Conservation (phyloP, 2,797 vertebrate genomes). For the Danio albolineatus region DNA sequence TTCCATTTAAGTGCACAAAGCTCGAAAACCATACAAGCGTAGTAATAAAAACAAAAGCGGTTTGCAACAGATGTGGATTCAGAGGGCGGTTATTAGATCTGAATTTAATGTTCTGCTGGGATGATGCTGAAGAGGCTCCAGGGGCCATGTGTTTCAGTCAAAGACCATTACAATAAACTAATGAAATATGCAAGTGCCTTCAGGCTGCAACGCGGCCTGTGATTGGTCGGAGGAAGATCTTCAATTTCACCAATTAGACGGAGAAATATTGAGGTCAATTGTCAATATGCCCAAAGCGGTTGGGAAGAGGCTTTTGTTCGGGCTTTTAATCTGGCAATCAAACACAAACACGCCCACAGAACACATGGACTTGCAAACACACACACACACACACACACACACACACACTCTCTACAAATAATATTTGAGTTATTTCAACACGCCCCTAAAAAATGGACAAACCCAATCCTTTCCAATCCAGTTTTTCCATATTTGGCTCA, state of each 20-base stretch:
- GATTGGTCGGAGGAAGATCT: constrained; percentile 43
- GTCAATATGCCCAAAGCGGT: constrained; percentile 14
- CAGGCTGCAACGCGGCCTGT: constrained; percentile 39
- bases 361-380: not conserved
- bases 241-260: constrained; percentile 5
- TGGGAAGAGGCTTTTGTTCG: constrained; percentile 21
- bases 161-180: constrained; percentile 59
- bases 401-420: not conserved
- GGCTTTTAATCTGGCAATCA: not conserved
- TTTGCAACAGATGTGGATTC: constrained; percentile 61
- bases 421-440: too few relatives aligned
- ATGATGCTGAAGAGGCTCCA: constrained; percentile 46
- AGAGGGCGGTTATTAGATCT: constrained; percentile 55
- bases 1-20: not conserved
- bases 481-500: too few relatives aligned
- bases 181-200: constrained; percentile 67
- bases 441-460: too few relatives aligned
- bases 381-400: constrained; percentile 10
- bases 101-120: constrained; percentile 33
- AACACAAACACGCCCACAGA: constrained; percentile 2
- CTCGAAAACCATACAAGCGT: not conserved
- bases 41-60: constrained; percentile 46
- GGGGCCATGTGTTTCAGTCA: constrained; percentile 59
- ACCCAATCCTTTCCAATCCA: too few relatives aligned
- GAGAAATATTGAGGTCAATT: constrained; percentile 11